These are phyloP conservation scores for Sylvilagus floridanus DNA, from an alignment of 2,797 vertebrate genomes.

Conservation along the genomic window DNA sequence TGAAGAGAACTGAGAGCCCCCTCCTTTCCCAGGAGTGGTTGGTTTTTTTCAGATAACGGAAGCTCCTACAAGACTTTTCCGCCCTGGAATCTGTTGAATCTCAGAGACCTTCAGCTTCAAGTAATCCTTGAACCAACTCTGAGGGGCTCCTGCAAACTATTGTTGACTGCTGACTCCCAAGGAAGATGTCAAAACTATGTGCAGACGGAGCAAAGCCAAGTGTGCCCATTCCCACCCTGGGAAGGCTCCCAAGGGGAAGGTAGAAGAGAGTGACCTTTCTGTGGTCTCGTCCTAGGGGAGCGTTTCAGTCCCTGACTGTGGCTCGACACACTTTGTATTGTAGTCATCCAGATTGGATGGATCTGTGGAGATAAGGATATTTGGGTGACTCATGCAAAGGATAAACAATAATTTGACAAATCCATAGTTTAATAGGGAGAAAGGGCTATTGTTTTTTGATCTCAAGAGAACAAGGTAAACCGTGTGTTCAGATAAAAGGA, in stretches of 20 bases:
- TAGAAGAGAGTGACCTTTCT: background rate
- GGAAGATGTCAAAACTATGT: background rate
- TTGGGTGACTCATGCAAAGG: background rate
- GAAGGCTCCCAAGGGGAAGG: background rate
- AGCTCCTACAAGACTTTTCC: background rate
- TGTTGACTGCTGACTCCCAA: background rate
- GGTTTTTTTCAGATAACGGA: background rate
- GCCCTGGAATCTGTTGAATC: background rate
- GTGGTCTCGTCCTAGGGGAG: background rate
- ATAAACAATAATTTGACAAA: background rate
- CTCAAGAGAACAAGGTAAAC: background rate
- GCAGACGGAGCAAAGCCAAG: background rate
- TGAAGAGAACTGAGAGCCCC: background rate
- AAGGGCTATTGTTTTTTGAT: background rate
- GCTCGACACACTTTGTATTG: background rate
- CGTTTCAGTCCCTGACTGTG: background rate
- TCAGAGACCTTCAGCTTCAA: background rate
- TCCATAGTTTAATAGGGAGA: background rate
- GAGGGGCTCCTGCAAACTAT: background rate
- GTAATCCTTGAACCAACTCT: background rate
- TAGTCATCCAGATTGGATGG: background rate
- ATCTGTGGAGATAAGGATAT: background rate
- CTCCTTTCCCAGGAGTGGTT: background rate
- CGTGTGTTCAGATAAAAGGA: background rate
- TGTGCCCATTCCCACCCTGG: rapidly evolving